Evolutionary conservation across 2,797 vertebrate species (phyloP).

Genomic region (Vespertilio murinus): DNA sequence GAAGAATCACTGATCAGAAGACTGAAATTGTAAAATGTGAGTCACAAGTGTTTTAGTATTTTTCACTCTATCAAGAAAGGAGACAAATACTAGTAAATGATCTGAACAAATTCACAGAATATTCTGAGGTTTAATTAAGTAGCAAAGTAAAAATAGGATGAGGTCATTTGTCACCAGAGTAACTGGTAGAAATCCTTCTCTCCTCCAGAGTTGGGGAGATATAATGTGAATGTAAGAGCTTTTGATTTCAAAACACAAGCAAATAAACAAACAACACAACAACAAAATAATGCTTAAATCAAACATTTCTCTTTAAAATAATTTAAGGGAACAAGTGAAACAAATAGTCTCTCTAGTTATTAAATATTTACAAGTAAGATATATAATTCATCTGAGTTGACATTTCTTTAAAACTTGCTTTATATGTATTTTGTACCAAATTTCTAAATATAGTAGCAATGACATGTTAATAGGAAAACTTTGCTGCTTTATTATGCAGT

Average conservation of each 20-base stretch:
- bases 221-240: neutral
- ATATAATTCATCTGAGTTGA: neutral
- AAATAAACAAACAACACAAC: no score
- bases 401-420: neutral
- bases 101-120: neutral
- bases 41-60: neutral
- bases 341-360: neutral
- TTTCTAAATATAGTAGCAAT: neutral
- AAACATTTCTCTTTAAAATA: conserved; percentile 6
- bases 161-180: neutral
- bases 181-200: neutral
- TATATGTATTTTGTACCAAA: neutral
- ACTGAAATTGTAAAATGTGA: neutral
- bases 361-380: neutral
- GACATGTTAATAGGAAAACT: neutral
- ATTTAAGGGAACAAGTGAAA: neutral
- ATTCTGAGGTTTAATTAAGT: neutral
- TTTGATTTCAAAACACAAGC: neutral
- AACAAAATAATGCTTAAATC: neutral
- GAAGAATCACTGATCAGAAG: neutral
- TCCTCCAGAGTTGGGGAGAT: neutral
- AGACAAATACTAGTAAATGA: neutral
- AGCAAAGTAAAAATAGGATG: neutral
- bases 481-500: neutral
- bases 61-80: neutral